Percentiles rank a stretch among this genome's conserved stretches.
These are phyloP conservation scores for Aeoliscus strigatus DNA, from an alignment of 2,797 vertebrate species.

Conservation along the genomic window DNA sequence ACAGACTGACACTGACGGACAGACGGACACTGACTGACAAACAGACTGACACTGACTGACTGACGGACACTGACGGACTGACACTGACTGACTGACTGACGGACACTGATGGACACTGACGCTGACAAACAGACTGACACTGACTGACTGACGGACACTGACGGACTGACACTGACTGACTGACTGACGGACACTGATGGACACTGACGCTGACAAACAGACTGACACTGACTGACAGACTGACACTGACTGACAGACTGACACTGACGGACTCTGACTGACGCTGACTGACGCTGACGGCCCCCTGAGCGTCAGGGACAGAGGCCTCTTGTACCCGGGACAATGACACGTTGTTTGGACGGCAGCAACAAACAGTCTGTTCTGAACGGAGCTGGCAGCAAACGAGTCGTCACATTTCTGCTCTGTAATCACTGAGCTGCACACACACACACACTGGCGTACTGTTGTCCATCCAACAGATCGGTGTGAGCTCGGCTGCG, in stretches of 20 bases:
- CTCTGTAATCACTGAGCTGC: slow-evolving; percentile 20
- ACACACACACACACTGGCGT: not conserved
- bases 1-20: slow-evolving; percentile 42
- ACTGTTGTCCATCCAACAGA: not conserved
- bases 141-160: too few species aligned
- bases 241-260: slow-evolving; percentile 23
- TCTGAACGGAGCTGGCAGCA: slow-evolving; percentile 35
- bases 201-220: too few species aligned
- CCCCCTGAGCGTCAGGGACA: slow-evolving; percentile 62
- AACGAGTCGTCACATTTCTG: slow-evolving; percentile 24
- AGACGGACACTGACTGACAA: too few species aligned
- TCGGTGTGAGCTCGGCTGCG: too few species aligned
- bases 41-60: too few species aligned
- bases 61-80: slow-evolving; percentile 38
- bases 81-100: too few species aligned
- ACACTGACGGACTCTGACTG: too few species aligned
- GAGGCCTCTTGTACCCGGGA: slow-evolving; percentile 63
- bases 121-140: slow-evolving; percentile 37
- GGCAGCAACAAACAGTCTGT: slow-evolving; percentile 45
- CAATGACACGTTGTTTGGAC: slow-evolving; percentile 66
- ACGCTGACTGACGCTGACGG: too few species aligned
- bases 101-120: too few species aligned
- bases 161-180: too few species aligned
- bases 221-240: too few species aligned
- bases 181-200: too few species aligned